Evolutionary conservation across 1,140 invertebrate species (phyloP).

Genomic region (Schlechtendalia chinensis): DNA sequence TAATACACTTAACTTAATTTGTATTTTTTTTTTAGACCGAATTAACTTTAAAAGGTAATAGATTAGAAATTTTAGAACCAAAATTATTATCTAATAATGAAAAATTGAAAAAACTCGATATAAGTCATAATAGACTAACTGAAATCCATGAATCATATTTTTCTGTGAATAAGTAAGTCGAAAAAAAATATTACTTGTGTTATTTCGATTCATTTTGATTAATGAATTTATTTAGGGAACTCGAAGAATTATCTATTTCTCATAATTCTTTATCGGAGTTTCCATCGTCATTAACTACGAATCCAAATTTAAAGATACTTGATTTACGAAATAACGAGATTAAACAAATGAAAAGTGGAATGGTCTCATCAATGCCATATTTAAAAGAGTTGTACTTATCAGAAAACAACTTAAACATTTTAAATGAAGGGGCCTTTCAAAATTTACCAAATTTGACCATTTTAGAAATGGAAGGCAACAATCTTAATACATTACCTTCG

Average conservation of each 20-base stretch:
- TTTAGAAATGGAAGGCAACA: constrained; percentile 78
- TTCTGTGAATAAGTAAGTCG: constrained; percentile 60
- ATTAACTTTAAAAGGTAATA: constrained; percentile 73
- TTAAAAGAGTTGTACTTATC: constrained; percentile 69
- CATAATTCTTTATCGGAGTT: constrained; percentile 74
- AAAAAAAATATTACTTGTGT: too few species aligned
- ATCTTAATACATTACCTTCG: constrained; percentile 72
- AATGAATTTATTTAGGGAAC: constrained; percentile 58
- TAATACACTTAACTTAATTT: not conserved
- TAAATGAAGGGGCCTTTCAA: constrained; percentile 70
- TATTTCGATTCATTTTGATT: constrained; percentile 2
- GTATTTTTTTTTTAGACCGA: constrained; percentile 55
- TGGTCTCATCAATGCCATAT: constrained; percentile 63
- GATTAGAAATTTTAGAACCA: constrained; percentile 68
- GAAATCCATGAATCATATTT: constrained; percentile 67
- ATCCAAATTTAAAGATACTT: constrained; percentile 67
- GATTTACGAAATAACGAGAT: constrained; percentile 78
- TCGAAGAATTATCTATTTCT: constrained; percentile 74
- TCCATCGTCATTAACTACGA: constrained; percentile 67
- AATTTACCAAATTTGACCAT: constrained; percentile 69
- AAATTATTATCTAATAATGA: constrained; percentile 67
- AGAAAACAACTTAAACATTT: constrained; percentile 71
- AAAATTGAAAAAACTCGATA: constrained; percentile 67
- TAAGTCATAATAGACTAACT: constrained; percentile 74
- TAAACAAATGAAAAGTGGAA: constrained; percentile 55